These are phyloP conservation scores for Pantherophis vulpinus DNA, from an alignment of 2,797 vertebrate species.

Conservation along the genomic window DNA sequence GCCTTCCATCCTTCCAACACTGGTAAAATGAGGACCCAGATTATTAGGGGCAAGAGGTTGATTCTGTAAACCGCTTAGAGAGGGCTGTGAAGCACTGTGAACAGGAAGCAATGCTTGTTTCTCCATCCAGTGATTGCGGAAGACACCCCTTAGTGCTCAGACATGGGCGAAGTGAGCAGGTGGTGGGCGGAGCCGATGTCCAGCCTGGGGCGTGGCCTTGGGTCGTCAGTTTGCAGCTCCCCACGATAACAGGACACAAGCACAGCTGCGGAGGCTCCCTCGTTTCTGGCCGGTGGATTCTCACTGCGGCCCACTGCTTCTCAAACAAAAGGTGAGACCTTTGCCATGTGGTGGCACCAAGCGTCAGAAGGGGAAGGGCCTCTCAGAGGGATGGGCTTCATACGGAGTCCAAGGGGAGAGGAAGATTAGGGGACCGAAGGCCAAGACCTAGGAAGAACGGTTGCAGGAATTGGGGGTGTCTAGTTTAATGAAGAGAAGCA, in stretches of 20 bases:
- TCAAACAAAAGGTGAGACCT: background rate
- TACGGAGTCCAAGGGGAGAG: background rate
- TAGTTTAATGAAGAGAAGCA: no score
- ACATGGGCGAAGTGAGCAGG: fast-evolving
- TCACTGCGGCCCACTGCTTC: conserved; percentile 65
- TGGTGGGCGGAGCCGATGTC: background rate
- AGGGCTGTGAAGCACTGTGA: no score
- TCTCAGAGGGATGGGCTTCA: background rate
- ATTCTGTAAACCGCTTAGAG: no score
- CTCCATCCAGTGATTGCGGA: conserved; percentile 46
- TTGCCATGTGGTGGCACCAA: background rate
- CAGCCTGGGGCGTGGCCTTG: conserved; percentile 57
- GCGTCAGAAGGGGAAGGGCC: background rate
- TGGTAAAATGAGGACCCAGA: no score
- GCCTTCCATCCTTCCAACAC: no score
- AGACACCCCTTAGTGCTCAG: background rate
- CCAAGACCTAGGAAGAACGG: no score
- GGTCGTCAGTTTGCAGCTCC: conserved; percentile 58
- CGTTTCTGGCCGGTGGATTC: conserved; percentile 44
- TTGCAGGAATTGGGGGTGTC: no score
- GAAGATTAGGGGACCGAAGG: background rate
- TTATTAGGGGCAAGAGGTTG: no score
- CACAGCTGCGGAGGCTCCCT: conserved; percentile 58
- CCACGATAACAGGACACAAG: fast-evolving
- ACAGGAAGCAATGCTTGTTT: background rate